Conservation (phyloP, 23 tunicate species). For the Oikopleura vanhoeffeni region DNA sequence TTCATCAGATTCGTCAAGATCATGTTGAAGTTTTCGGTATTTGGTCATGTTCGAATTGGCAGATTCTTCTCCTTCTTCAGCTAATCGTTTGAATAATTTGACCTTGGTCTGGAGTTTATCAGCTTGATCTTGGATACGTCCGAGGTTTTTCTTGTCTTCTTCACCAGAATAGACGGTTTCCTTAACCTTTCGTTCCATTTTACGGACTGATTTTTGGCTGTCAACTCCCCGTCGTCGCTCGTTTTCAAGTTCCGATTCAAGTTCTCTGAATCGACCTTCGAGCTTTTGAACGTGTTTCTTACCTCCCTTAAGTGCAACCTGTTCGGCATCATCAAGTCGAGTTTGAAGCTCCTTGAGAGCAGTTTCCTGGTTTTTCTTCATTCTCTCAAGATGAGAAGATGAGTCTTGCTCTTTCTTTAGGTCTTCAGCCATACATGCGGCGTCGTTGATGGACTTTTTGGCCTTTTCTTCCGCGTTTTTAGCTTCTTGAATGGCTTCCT, state of each 20-base stretch:
- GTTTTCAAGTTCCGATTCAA: too few relatives aligned
- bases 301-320: constrained; percentile 21
- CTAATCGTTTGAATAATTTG: constrained; percentile 90
- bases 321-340: constrained; percentile 21
- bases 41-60: constrained; percentile 72
- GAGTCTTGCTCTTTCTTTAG: constrained; percentile 85
- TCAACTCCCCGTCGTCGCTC: constrained; percentile 81
- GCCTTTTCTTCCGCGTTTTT: too few relatives aligned
- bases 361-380: too few relatives aligned
- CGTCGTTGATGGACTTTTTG: too few relatives aligned
- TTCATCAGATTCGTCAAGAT: constrained; percentile 92
- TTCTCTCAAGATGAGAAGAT: constrained; percentile 64
- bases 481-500: constrained; percentile 16
- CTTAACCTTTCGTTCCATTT: constrained; percentile 79
- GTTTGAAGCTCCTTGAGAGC: constrained; percentile 25
- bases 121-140: constrained; percentile 74
- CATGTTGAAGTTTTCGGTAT: constrained; percentile 76
- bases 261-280: constrained; percentile 18
- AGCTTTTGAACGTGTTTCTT: constrained; percentile 19
- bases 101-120: constrained; percentile 29
- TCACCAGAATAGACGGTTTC: constrained; percentile 24
- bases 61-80: constrained; percentile 80
- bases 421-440: too few relatives aligned
- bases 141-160: constrained; percentile 39
- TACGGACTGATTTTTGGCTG: constrained; percentile 58